Percentiles rank a stretch among this genome's conserved stretches.
Evolutionary conservation across 2,888 invertebrate species (phyloP).

Genomic region (Syrphus vitripennis): DNA sequence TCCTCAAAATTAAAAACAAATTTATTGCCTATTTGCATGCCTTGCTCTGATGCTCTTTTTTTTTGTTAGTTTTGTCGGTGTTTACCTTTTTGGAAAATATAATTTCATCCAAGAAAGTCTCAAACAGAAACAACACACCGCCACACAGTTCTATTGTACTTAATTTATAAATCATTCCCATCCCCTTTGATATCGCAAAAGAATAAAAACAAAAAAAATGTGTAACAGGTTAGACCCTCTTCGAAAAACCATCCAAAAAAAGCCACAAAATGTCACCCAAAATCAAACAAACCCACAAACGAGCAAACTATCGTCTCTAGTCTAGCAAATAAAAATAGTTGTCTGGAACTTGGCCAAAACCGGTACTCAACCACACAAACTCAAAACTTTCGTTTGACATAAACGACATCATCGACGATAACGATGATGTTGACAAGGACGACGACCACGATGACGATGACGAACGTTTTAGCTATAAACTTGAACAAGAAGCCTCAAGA

Average conservation of each 20-base stretch:
- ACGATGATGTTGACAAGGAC: neutral
- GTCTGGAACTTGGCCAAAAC: conserved; percentile 51
- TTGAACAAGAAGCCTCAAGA: neutral
- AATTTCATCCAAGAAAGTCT: conserved; percentile 12
- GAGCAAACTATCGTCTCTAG: neutral
- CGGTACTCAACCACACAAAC: conserved; percentile 6
- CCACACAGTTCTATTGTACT: conserved; percentile 36
- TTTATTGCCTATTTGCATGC: conserved; percentile 54
- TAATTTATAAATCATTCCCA: conserved; percentile 26
- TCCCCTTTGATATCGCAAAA: neutral
- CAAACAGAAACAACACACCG: conserved; percentile 10
- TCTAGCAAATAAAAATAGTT: neutral
- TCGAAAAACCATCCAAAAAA: neutral
- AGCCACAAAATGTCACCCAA: conserved; percentile 43
- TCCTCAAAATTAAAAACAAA: conserved; percentile 6
- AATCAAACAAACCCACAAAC: conserved; percentile 48
- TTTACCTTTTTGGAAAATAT: conserved; percentile 31
- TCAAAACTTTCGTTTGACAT: conserved; percentile 28
- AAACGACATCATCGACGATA: neutral
- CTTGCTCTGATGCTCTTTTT: conserved; percentile 15
- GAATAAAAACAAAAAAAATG: neutral
- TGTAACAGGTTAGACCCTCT: conserved; percentile 30
- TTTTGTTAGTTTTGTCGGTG: neutral
- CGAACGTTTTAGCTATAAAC: neutral
- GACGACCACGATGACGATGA: neutral